Conservation (phyloP, 30 jellyfish, hydroid and myxozoan genomes). For the Cassiopea xamachana region DNA sequence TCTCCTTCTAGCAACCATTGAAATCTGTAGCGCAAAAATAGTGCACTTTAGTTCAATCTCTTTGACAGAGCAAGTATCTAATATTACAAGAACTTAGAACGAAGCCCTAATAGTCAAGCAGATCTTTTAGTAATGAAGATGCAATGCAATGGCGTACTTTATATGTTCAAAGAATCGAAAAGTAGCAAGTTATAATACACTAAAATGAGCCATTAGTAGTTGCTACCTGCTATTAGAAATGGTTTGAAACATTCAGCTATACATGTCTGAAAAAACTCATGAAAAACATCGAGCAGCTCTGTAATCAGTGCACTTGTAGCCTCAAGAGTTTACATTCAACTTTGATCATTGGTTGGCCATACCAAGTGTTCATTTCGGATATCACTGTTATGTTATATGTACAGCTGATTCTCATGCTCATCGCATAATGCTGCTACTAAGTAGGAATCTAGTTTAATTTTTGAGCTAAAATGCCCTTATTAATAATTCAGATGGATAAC, state of each 20-base stretch:
- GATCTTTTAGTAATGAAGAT: no score
- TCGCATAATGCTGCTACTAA: not conserved
- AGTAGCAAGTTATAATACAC: no score
- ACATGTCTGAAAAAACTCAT: not conserved
- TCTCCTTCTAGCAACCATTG: no score
- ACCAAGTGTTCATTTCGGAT: not conserved
- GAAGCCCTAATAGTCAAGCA: no score
- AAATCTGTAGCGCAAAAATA: no score
- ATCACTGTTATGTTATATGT: not conserved
- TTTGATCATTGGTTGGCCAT: not conserved
- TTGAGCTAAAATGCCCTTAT: constrained; percentile 5
- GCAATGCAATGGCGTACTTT: no score
- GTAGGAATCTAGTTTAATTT: not conserved
- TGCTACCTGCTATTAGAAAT: not conserved
- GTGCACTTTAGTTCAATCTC: no score
- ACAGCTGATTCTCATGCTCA: not conserved
- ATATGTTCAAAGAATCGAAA: no score
- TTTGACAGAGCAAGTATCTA: no score
- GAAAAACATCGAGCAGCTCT: not conserved
- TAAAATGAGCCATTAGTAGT: not conserved
- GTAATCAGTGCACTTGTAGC: not conserved
- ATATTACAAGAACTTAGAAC: no score
- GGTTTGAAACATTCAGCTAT: not conserved
- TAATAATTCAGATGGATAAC: constrained; percentile 2
- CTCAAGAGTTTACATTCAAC: not conserved